These are phyloP conservation scores for Mamestra configurata DNA, from an alignment of 1,140 invertebrate species.

Conservation along the genomic window DNA sequence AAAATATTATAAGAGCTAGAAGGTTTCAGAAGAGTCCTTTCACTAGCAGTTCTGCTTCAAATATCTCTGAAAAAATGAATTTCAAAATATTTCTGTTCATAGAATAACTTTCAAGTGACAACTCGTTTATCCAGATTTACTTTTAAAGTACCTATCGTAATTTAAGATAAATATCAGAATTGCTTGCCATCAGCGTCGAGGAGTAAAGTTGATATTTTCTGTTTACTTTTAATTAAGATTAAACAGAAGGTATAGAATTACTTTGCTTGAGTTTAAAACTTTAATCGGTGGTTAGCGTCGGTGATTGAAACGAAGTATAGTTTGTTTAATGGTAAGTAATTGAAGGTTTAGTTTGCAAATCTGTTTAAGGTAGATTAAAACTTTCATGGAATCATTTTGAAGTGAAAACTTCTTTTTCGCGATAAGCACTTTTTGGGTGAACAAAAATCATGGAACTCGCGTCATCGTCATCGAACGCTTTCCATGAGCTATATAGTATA, in stretches of 20 bases:
- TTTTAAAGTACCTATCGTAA: not conserved
- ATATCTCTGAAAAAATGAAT: no score
- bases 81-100: no score
- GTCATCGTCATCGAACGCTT: no score
- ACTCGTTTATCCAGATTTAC: not conserved
- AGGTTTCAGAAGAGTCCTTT: no score
- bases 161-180: conserved; percentile 11
- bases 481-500: no score
- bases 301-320: not conserved
- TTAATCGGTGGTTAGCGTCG: not conserved
- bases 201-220: conserved; percentile 7
- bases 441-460: no score
- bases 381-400: no score
- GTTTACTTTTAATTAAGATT: conserved; percentile 16
- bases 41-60: no score
- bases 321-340: not conserved
- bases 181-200: not conserved
- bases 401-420: no score
- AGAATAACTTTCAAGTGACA: not conserved
- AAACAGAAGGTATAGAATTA: not conserved
- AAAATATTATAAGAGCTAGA: no score
- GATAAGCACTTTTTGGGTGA: no score
- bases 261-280: conserved; percentile 8
- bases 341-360: not conserved
- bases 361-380: not conserved